Conservation (phyloP, 1,140 invertebrate species). For the Stenopsyche tienmushanensis region DNA sequence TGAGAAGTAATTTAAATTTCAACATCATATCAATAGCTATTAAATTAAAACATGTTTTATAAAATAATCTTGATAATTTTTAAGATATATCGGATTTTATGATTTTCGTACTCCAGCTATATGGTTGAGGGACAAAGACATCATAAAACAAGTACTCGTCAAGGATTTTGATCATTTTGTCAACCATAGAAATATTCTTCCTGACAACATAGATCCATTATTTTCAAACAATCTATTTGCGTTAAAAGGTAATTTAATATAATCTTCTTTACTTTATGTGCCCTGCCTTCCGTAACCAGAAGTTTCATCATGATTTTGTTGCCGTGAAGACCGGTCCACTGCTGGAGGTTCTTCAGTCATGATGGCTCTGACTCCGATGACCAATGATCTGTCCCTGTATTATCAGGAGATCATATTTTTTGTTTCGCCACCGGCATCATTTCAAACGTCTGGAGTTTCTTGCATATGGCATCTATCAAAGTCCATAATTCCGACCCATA, state of each 20-base stretch:
- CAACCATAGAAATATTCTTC: slow-evolving; percentile 51
- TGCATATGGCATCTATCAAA: too few species aligned
- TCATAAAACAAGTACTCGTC: slow-evolving; percentile 57
- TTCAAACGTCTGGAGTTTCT: too few species aligned
- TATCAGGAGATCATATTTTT: too few species aligned
- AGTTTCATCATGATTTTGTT: too few species aligned
- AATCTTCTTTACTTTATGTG: background rate
- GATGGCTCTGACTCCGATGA: too few species aligned
- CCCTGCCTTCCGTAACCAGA: too few species aligned
- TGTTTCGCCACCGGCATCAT: too few species aligned
- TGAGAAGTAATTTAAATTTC: slow-evolving; percentile 6
- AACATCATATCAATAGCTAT: background rate
- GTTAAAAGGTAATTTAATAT: slow-evolving; percentile 41
- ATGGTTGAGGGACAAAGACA: slow-evolving; percentile 56
- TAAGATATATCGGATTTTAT: slow-evolving; percentile 53
- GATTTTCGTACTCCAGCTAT: slow-evolving; percentile 52
- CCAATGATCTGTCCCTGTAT: too few species aligned
- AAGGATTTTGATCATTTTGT: slow-evolving; percentile 63
- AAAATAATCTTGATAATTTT: background rate
- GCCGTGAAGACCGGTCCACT: too few species aligned
- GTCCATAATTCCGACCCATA: too few species aligned
- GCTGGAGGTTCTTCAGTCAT: too few species aligned
- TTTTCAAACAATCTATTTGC: slow-evolving; percentile 51
- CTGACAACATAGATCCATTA: slow-evolving; percentile 50
- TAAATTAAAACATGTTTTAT: background rate